These are phyloP conservation scores for Alosa sapidissima DNA, from an alignment of 2,797 vertebrate species.

Conservation along the genomic window DNA sequence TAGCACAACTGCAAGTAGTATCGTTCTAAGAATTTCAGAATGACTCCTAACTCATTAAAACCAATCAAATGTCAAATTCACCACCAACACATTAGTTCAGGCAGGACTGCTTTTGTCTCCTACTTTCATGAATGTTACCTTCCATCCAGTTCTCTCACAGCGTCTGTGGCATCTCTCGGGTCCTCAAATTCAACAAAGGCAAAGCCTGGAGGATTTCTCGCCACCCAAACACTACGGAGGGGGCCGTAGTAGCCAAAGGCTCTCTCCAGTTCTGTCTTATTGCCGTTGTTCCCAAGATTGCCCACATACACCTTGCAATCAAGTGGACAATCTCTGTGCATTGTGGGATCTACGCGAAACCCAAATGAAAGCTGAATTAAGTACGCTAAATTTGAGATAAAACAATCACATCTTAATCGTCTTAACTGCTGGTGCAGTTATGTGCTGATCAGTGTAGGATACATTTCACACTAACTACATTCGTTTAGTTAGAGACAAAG, in stretches of 20 bases:
- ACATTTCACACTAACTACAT: too few relatives aligned
- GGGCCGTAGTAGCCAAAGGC: slow-evolving; percentile 97
- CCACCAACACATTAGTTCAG: neutral
- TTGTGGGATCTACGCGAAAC: slow-evolving; percentile 64
- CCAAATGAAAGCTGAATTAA: too few relatives aligned
- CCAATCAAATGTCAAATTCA: neutral
- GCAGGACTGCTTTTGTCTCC: neutral
- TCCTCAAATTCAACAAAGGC: slow-evolving; percentile 99
- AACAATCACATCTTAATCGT: too few relatives aligned
- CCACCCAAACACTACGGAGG: slow-evolving; percentile 95
- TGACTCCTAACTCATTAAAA: neutral
- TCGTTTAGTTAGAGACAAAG: too few relatives aligned
- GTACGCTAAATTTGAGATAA: too few relatives aligned
- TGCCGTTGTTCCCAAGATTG: slow-evolving; percentile 96
- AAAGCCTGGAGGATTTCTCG: slow-evolving; percentile 95
- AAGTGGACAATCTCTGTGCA: slow-evolving; percentile 88
- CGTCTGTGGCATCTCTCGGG: slow-evolving; percentile 94
- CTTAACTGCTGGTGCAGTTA: too few relatives aligned
- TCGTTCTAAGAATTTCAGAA: too few relatives aligned
- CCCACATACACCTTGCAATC: slow-evolving; percentile 99
- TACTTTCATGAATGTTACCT: slow-evolving; percentile 72
- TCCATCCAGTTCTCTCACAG: slow-evolving; percentile 94
- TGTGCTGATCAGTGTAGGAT: too few relatives aligned
- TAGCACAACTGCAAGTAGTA: too few relatives aligned
- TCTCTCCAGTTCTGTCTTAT: slow-evolving; percentile 93